Percentiles rank a stretch among this genome's conserved stretches.
Evolutionary conservation across 64 coral and sea anemone species (phyloP).

Genomic region (Actinia equina): DNA sequence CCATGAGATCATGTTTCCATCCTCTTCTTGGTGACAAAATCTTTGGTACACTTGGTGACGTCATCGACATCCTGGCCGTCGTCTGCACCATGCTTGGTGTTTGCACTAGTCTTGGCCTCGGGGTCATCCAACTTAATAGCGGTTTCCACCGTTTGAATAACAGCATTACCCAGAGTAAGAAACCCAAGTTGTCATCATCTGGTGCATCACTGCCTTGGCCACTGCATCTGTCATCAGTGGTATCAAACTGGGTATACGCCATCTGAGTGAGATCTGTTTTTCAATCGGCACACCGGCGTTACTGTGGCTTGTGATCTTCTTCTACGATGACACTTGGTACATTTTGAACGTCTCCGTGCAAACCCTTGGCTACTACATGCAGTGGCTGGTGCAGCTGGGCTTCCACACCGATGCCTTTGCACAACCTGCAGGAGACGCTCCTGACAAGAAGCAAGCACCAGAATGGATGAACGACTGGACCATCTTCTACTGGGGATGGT

Average conservation of each 20-base stretch:
- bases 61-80: slow-evolving; percentile 53
- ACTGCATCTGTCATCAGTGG: slow-evolving; percentile 57
- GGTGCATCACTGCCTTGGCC: slow-evolving; percentile 48
- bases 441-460: slow-evolving; percentile 30
- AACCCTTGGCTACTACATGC: slow-evolving; percentile 40
- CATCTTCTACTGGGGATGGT: slow-evolving; percentile 60
- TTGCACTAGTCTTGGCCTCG: slow-evolving; percentile 57
- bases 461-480: slow-evolving; percentile 61
- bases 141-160: slow-evolving; percentile 45
- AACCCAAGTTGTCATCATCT: slow-evolving; percentile 47
- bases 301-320: slow-evolving; percentile 47
- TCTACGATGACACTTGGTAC: slow-evolving; percentile 63
- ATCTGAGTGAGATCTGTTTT: slow-evolving; percentile 56
- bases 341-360: slow-evolving; percentile 44
- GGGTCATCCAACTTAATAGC: slow-evolving; percentile 41
- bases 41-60: slow-evolving; percentile 50
- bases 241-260: slow-evolving; percentile 53
- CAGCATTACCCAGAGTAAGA: slow-evolving; percentile 21
- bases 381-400: slow-evolving; percentile 40
- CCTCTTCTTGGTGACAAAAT: slow-evolving; percentile 47
- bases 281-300: slow-evolving; percentile 42
- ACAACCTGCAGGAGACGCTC: slow-evolving; percentile 36
- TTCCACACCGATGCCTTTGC: slow-evolving; percentile 67
- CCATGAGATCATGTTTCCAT: slow-evolving; percentile 54
- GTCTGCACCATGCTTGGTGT: slow-evolving; percentile 69